phyloP scores from a whole-genome alignment of 2,888 invertebrate genomes.

The Xestia ashworthii region DNA sequence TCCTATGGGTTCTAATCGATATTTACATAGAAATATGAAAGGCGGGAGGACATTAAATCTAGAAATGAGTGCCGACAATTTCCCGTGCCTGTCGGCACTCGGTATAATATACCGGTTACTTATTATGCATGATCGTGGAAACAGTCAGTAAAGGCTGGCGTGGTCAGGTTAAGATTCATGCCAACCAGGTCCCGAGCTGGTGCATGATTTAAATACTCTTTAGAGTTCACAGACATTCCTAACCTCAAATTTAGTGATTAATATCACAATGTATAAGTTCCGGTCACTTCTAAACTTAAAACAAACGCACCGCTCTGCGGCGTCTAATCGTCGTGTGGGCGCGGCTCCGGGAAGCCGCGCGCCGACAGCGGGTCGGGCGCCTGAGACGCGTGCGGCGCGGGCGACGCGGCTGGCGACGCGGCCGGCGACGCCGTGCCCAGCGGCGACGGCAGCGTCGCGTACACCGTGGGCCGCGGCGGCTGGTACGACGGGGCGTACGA shows the following conservation, averaged over 20 bases:
- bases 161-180: constrained; percentile 67
- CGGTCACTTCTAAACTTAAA: constrained; percentile 59
- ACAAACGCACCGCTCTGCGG: constrained; percentile 57
- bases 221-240: constrained; percentile 65
- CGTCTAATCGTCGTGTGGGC: constrained; percentile 78
- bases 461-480: constrained; percentile 88
- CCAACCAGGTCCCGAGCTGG: constrained; percentile 74
- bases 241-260: constrained; percentile 64
- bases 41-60: constrained; percentile 81
- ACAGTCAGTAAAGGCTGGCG: constrained; percentile 66
- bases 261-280: constrained; percentile 61
- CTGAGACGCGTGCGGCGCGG: constrained; percentile 79
- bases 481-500: constrained; percentile 89
- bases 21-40: constrained; percentile 86
- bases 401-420: constrained; percentile 84
- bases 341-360: constrained; percentile 78
- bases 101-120: constrained; percentile 65
- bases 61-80: constrained; percentile 72
- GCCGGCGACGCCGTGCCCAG: constrained; percentile 84
- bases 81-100: constrained; percentile 68
- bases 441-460: constrained; percentile 88
- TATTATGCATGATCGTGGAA: constrained; percentile 73
- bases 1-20: constrained; percentile 86
- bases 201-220: constrained; percentile 66
- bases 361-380: constrained; percentile 76